Evolutionary conservation across 2,113 vertebrate species (phyloP).

Genomic region (Poeciliopsis turrubarensis): DNA sequence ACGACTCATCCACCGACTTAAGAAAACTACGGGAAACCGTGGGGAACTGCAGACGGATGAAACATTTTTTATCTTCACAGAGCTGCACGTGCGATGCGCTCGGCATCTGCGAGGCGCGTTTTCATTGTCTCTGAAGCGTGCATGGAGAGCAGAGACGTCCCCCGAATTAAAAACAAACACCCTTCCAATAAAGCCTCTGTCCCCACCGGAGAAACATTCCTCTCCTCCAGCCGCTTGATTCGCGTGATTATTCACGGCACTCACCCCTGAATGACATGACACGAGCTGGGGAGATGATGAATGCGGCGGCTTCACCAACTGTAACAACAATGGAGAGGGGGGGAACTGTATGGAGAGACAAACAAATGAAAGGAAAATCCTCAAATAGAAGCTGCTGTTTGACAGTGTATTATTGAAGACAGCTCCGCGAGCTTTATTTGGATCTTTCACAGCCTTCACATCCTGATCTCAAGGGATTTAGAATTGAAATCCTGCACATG

Average conservation of each 20-base stretch:
- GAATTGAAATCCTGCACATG: conserved; percentile 61
- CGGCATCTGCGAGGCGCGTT: neutral
- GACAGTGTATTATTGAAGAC: conserved; percentile 47
- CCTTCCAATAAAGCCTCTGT: neutral
- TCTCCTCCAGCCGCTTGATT: conserved; percentile 40
- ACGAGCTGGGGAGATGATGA: conserved; percentile 43
- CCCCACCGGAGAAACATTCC: conserved; percentile 1
- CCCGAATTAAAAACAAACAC: conserved; percentile 15
- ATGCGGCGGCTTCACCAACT: conserved; percentile 24
- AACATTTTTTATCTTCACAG: neutral
- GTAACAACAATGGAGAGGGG: neutral
- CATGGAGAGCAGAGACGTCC: conserved; percentile 26
- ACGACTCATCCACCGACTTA: conserved; percentile 13
- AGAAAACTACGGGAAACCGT: conserved; percentile 40
- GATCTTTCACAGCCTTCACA: conserved; percentile 51
- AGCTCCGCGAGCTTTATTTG: conserved; percentile 44
- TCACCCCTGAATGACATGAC: conserved; percentile 44
- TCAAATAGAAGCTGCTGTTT: conserved; percentile 54
- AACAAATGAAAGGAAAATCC: conserved; percentile 49
- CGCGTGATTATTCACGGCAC: conserved; percentile 43
- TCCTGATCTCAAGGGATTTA: conserved; percentile 59
- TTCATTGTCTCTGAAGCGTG: conserved; percentile 19
- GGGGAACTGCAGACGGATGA: conserved; percentile 20
- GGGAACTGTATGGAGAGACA: conserved; percentile 12
- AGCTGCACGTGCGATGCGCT: neutral